Conservation (phyloP, 2,113 vertebrate species). For the Apaloderma vittatum region DNA sequence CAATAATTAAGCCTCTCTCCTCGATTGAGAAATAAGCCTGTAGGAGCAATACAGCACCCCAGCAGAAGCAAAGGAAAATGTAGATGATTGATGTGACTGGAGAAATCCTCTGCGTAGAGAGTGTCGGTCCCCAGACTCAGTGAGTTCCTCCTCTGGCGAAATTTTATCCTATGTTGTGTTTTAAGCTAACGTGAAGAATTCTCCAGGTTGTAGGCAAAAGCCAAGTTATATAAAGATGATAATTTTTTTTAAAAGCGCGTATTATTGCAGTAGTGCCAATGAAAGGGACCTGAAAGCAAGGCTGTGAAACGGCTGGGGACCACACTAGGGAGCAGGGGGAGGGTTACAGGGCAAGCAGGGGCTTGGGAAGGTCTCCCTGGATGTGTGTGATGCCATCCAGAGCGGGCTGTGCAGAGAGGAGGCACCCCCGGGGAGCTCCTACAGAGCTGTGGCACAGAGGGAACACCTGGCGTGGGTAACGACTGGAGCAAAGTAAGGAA, state of each 20-base stretch:
- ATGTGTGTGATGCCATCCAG: neutral
- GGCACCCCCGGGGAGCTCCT: neutral
- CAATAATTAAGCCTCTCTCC: slow-evolving; percentile 3
- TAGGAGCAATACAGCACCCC: neutral
- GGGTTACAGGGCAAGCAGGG: neutral
- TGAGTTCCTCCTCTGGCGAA: neutral
- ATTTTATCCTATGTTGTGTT: neutral
- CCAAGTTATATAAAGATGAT: neutral
- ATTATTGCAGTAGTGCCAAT: neutral
- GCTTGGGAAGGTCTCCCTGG: neutral
- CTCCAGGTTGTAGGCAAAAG: neutral
- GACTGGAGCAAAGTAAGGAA: neutral
- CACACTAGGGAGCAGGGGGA: neutral
- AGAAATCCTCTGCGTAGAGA: neutral
- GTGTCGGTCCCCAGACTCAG: neutral
- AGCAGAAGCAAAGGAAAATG: neutral
- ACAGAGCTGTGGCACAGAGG: neutral
- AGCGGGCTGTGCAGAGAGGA: neutral
- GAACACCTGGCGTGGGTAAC: neutral
- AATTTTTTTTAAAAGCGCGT: neutral
- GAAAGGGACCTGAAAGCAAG: neutral
- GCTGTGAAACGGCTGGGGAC: neutral
- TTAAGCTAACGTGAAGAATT: neutral
- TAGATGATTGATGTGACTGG: neutral
- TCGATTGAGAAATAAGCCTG: slow-evolving; percentile 25